These are phyloP conservation scores for Perognathus longimembris DNA, from an alignment of 2,113 vertebrate genomes.

Conservation along the genomic window DNA sequence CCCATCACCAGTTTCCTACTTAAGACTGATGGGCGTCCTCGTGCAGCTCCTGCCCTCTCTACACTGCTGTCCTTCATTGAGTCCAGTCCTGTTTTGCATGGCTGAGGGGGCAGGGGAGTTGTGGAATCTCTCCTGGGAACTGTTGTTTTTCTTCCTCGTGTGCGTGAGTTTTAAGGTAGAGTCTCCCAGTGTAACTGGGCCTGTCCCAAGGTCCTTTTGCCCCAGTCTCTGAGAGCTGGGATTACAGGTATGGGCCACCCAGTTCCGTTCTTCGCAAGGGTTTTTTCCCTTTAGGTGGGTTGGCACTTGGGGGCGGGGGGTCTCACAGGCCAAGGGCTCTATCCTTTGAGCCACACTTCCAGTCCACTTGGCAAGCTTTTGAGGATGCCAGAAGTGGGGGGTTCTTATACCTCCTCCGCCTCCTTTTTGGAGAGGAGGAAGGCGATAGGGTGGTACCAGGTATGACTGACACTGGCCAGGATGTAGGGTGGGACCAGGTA, in stretches of 20 bases:
- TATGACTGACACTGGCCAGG: not conserved
- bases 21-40: conserved; percentile 41
- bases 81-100: not conserved
- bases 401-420: not conserved
- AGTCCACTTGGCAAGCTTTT: not conserved
- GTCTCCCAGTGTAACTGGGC: not conserved
- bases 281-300: no score
- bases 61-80: rapidly evolving
- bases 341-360: no score
- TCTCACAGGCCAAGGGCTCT: no score
- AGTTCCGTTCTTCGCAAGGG: not conserved
- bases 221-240: not conserved
- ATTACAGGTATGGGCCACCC: not conserved
- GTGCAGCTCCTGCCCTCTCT: not conserved
- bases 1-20: conserved; percentile 58
- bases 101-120: not conserved
- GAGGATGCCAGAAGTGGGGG: conserved; percentile 3
- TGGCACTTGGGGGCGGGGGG: no score
- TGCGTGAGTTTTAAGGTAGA: not conserved
- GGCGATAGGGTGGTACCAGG: not conserved
- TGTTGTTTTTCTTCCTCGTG: not conserved
- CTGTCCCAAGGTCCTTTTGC: not conserved
- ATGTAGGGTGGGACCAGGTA: not conserved
- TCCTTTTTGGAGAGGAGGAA: not conserved
- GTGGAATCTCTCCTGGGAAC: not conserved